A percentile compares a stretch with the other conserved stretches of the same genome.
phyloP scores from a whole-genome alignment of 2,797 vertebrate genomes.

The Bovichtus diacanthus region DNA sequence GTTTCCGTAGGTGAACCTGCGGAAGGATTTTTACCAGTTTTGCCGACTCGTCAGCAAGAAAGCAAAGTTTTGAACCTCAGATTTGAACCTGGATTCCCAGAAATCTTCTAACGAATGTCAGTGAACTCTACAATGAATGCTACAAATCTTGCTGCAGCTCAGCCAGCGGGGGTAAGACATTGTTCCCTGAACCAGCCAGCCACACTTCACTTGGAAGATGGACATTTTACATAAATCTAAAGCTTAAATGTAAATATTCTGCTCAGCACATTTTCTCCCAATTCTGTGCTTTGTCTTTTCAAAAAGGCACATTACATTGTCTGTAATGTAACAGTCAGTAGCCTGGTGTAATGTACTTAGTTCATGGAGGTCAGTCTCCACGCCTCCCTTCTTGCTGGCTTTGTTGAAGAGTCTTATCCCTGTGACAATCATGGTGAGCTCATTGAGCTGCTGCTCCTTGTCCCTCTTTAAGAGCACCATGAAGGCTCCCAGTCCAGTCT shows the following conservation, averaged over 20 bases:
- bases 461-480: constrained; percentile 87
- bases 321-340: too few relatives aligned
- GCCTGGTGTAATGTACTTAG: constrained; percentile 38
- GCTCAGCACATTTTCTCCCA: neutral
- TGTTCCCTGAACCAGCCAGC: neutral
- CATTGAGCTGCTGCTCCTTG: constrained; percentile 90
- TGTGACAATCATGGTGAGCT: constrained; percentile 89
- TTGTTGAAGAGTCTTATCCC: constrained; percentile 94
- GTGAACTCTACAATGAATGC: neutral
- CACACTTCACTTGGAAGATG: neutral
- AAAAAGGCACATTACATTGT: neutral
- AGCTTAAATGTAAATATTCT: neutral
- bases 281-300: neutral
- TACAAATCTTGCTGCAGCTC: neutral
- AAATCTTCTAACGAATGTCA: neutral
- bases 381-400: constrained; percentile 83
- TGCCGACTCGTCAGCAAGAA: too few relatives aligned
- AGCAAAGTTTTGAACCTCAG: too few relatives aligned
- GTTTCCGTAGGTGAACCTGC: too few relatives aligned
- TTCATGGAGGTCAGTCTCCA: constrained; percentile 73
- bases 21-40: too few relatives aligned
- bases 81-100: neutral
- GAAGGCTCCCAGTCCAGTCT: constrained; percentile 87
- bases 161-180: neutral
- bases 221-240: neutral